Evolutionary conservation across 2,113 vertebrate genomes (phyloP).

Genomic region (Strix aluco): DNA sequence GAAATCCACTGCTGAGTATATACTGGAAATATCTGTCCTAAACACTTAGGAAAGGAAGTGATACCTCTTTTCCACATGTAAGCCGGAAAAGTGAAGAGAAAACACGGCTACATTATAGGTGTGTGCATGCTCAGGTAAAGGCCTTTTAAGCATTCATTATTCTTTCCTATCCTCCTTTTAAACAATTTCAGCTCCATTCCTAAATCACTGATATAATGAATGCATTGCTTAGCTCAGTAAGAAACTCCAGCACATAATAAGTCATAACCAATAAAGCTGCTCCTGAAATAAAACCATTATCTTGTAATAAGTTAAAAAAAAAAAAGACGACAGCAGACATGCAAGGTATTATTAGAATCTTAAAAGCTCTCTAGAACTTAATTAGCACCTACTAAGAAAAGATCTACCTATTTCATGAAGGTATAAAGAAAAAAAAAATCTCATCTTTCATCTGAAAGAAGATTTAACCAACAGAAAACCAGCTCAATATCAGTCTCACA

Average conservation of each 20-base stretch:
- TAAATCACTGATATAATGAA: background rate
- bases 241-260: background rate
- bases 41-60: background rate
- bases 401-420: background rate
- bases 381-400: background rate
- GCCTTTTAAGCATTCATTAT: background rate
- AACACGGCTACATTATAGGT: background rate
- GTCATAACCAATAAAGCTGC: background rate
- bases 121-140: background rate
- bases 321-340: background rate
- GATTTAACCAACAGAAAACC: background rate
- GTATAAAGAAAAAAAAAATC: background rate
- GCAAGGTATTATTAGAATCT: background rate
- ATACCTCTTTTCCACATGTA: background rate
- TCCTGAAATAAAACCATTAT: background rate
- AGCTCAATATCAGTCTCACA: background rate
- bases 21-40: background rate
- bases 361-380: background rate
- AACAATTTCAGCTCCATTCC: background rate
- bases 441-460: background rate
- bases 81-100: background rate
- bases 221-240: background rate
- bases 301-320: background rate
- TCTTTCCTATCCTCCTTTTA: background rate
- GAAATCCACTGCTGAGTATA: background rate